Percentiles rank a stretch among this genome's conserved stretches.
phyloP scores from a whole-genome alignment of 2,797 vertebrate species.

The Siniperca undulata region DNA sequence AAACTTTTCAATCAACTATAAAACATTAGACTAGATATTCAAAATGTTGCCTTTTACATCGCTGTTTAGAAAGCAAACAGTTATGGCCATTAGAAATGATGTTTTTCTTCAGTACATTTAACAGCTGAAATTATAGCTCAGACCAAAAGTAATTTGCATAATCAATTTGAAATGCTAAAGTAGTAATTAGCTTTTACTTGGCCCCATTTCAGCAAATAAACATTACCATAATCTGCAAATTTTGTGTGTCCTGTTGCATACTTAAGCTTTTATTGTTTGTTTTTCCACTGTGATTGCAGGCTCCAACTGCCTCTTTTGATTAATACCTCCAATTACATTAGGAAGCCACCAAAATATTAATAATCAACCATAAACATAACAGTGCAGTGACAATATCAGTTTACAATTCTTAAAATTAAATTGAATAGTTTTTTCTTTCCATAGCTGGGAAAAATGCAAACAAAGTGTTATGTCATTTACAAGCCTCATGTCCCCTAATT shows the following conservation, averaged over 20 bases:
- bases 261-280: not conserved
- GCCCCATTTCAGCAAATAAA: not conserved
- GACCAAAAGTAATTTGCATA: not conserved
- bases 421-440: not conserved
- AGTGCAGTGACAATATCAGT: not conserved
- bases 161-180: constrained; percentile 12
- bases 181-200: constrained; percentile 1
- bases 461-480: constrained; percentile 3
- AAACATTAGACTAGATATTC: not conserved
- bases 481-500: not conserved
- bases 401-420: not conserved
- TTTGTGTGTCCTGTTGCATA: not conserved
- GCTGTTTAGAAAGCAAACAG: not conserved
- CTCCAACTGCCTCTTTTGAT: not conserved
- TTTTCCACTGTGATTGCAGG: not conserved
- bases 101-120: not conserved
- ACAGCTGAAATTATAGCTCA: not conserved
- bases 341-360: not conserved
- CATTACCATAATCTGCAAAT: not conserved
- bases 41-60: not conserved
- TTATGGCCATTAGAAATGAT: not conserved
- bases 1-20: too few species aligned
- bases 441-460: not conserved
- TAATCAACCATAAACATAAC: not conserved
- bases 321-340: not conserved